Conservation (phyloP, 2,888 invertebrate species). For the Ophioninae sp. region DNA sequence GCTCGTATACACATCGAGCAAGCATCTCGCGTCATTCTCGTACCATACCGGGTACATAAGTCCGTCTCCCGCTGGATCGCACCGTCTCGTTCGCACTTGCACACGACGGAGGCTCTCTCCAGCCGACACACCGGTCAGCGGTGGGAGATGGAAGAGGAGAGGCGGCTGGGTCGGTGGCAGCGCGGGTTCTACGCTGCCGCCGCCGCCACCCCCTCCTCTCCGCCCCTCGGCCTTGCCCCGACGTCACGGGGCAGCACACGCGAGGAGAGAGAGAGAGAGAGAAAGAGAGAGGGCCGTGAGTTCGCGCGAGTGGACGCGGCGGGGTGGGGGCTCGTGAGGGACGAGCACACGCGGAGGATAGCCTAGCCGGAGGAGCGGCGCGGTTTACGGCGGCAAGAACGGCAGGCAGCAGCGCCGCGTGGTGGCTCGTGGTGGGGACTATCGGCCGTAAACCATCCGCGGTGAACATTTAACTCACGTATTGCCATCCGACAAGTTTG, state of each 20-base stretch:
- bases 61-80: constrained; percentile 54
- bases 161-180: constrained; percentile 44
- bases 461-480: constrained; percentile 82
- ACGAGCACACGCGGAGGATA: constrained; percentile 67
- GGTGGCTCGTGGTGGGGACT: constrained; percentile 83
- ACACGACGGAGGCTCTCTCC: constrained; percentile 28
- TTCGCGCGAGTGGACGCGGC: constrained; percentile 51
- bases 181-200: constrained; percentile 31
- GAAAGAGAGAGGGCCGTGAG: constrained; percentile 56
- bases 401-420: constrained; percentile 81
- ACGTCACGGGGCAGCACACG: constrained; percentile 64
- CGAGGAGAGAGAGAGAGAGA: constrained; percentile 49
- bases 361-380: constrained; percentile 66
- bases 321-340: constrained; percentile 59
- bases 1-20: constrained; percentile 46
- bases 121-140: constrained; percentile 44
- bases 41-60: constrained; percentile 49
- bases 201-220: constrained; percentile 63
- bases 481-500: constrained; percentile 82
- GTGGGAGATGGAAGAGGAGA: constrained; percentile 34
- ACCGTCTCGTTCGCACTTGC: constrained; percentile 51
- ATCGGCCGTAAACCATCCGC: constrained; percentile 84
- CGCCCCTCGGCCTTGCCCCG: constrained; percentile 17
- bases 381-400: constrained; percentile 62
- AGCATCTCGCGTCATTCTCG: constrained; percentile 55